Base-by-base conservation (phyloP, 2,113 vertebrate species). In the Xiphophorus couchianus region DNA sequence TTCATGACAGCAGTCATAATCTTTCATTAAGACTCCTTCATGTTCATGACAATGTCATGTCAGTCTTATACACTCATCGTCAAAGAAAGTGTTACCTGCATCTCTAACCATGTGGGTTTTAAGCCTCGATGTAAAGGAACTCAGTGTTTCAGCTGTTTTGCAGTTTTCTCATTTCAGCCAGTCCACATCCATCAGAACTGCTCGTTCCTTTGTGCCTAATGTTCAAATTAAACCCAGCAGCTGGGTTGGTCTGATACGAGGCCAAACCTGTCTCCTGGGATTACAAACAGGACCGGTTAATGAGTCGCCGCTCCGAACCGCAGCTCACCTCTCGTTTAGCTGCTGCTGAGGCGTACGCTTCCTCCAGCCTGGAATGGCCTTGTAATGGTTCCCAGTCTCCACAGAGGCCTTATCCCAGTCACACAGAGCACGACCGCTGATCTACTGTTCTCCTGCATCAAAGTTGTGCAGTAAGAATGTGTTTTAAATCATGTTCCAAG, bases 401-500 rank as follows among this genome's bases (percentile, higher is more conserved):
- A 31, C 33, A 7, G 62, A 72, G 73, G 6, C 68, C 48, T 74
- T 61, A 70, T 78, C 76, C 76, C 74, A 62, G 76, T 74, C 70
- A 62, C 82, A 78, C 65, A 63, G 71, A 12, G 62, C 69, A 74
- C 66, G 62, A 73, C 73, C 22, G 78, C 37, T 77, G 73, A 87
- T 88, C 81, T 80, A 80, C 68, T 78, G 84, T 87, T 91, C 85
- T 70, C 84, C 84, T 82, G 83, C 85, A 84, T 89, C 85, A 80
- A 81, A 83, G 83, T 76, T 87, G 77, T 79, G 74, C 90, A 87
- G 87, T 66, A 85, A 87, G 78, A 68, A 62, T 1, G 58, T 63
- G 84, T 84, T 89, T 91, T 84, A 81, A 85, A 85, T 78, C 60
- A 82, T 80, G 63, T 68, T 68, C 71, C 78, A 31, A 9, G 74